These are phyloP conservation scores for Paramormyrops hopkinsi DNA, from an alignment of 2,797 vertebrate species.

Conservation along the genomic window DNA sequence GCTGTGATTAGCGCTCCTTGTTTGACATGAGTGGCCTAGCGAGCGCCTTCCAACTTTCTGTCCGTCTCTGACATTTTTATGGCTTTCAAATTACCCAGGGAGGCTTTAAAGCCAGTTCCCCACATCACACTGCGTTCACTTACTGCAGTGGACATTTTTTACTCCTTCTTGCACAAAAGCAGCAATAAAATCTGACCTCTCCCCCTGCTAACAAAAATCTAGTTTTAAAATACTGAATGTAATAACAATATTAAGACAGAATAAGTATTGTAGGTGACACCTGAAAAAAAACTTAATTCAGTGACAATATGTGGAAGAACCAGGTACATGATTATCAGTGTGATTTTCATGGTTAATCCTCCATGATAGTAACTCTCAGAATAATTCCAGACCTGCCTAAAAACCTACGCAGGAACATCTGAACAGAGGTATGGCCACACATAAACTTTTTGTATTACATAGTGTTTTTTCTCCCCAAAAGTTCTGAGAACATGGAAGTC, in stretches of 20 bases:
- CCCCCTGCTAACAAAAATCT: background rate
- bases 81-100: slow-evolving; percentile 32
- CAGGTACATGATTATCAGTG: background rate
- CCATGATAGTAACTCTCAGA: background rate
- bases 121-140: slow-evolving; percentile 44
- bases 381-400: background rate
- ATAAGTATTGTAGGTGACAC: background rate
- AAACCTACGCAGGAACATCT: background rate
- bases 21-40: background rate
- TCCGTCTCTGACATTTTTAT: slow-evolving; percentile 33
- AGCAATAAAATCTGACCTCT: background rate
- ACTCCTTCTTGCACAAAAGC: slow-evolving; percentile 54
- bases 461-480: background rate
- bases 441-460: background rate
- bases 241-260: background rate
- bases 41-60: background rate
- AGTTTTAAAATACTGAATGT: background rate
- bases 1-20: background rate
- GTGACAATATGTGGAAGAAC: background rate
- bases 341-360: background rate
- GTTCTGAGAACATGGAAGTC: background rate
- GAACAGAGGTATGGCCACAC: background rate
- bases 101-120: slow-evolving; percentile 43
- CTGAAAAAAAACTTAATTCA: background rate
- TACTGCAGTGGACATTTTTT: slow-evolving; percentile 54